phyloP scores from a whole-genome alignment of 2,888 invertebrate genomes.

The Mactromeris polynyma region DNA sequence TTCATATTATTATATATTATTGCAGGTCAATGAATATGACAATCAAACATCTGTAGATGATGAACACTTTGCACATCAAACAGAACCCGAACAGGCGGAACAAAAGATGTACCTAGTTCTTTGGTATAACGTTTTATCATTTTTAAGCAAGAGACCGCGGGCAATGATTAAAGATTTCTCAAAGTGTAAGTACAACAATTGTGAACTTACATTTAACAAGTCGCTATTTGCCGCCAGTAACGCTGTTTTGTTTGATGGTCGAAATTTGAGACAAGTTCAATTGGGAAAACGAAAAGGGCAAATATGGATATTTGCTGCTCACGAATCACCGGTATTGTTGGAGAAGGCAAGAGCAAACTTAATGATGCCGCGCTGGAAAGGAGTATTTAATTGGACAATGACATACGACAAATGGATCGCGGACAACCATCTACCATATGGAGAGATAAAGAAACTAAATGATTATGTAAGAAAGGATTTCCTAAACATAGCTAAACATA shows the following conservation, averaged over 20 bases:
- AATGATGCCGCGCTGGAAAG: background rate
- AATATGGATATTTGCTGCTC: slow-evolving; percentile 26
- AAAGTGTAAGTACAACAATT: background rate
- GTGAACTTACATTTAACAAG: background rate
- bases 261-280: background rate
- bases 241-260: background rate
- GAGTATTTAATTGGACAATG: slow-evolving; percentile 23
- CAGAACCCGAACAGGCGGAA: too few relatives aligned
- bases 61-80: too few relatives aligned
- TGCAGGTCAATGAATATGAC: too few relatives aligned
- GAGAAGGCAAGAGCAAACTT: background rate
- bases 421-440: slow-evolving; percentile 4
- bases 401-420: background rate
- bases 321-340: background rate
- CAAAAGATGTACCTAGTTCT: background rate
- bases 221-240: background rate
- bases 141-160: background rate
- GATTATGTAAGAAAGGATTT: background rate
- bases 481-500: background rate
- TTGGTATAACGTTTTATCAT: background rate
- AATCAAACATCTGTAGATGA: too few relatives aligned
- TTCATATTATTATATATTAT: too few relatives aligned
- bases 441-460: background rate
- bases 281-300: background rate
- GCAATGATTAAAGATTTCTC: background rate